Base-by-base conservation (phyloP, 2,888 invertebrate species). In the Horisme vitalbata region DNA sequence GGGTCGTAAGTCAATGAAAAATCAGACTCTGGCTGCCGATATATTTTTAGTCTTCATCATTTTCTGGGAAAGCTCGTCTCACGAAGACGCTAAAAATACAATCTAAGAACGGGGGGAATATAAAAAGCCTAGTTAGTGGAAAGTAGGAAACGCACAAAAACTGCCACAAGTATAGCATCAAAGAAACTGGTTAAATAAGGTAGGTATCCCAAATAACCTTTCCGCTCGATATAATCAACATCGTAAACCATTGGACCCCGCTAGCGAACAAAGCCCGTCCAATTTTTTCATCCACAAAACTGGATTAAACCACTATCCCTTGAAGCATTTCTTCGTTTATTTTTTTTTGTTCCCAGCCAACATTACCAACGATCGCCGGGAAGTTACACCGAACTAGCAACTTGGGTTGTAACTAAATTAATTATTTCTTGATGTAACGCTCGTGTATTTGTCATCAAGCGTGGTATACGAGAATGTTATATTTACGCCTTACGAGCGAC, bases 241-340 rank as follows among this genome's bases (percentile, higher is more conserved):
- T 59, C 57, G 54, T 67, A 58, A 58, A 57, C 56, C 51, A 61
- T 65, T 65, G 45, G 46, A 41, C 45, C 47, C 47, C 43, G 45
- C 45, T 24, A 41, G 38, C 51, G 53, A 41, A 52, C 56, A 56
- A 58, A 46, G 55, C 59, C 58, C 39, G 44, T 49, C 44, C 37
- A 59, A 55, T 53, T 57, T 59, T 60, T 65, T 56, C 57, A 38
- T 55, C 54, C 55, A 45, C 37, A 43, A 61, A 66, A 68, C 65
- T 56, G 58, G 63, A 63, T 59, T 65, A 59, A 41, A 39, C 39
- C 50, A 55, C 54, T 55, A 57, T 62, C 53, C 57, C 47, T 53
- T 52, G 48, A 41, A 49, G 55, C 52, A 48, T 57, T 32, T 53
- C 55, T 55, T 45, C 48, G 51, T 61, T 57, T 55, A 51, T 58